Evolutionary conservation across 2,113 vertebrate species (phyloP), one percentile per base, ranked within the genome.

Genomic region (Passer domesticus): DNA sequence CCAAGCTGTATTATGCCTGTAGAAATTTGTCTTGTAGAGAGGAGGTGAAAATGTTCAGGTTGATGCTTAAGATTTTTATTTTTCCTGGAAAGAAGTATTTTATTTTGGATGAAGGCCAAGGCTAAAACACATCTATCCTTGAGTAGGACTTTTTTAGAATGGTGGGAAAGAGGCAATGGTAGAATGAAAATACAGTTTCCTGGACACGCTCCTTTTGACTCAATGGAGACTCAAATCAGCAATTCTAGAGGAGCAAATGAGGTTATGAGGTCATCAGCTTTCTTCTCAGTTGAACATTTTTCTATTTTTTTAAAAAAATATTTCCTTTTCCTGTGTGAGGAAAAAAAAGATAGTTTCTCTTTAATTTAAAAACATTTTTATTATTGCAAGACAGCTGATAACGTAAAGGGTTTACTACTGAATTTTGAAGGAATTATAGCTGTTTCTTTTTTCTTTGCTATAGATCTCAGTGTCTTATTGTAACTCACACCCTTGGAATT

Each of bases 11-110:
- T n/a, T 60, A 31, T 1, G 4, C 4, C 60, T 64, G 6, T 39
- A n/a, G 30, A 59, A 89, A 44, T 67, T 47, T 18, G 9, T 72
- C 22, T 25, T 28, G 2, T 35, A 37, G 18, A 85, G 9, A 6
- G 14, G 27, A 49, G 30, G 10, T 90, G 60, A 41, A 14, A 49
- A 52, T 31, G 22, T 39, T 68, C 47, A 44, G 30, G 23, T 59
- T n/a, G 5, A 35, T 83, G 52, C 35, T 87, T 43, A 30, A 6
- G 12, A 9, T 52, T 81, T 53, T 79, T 67, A 43, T 70, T 55
- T 83, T 84, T 79, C 56, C 44, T 84, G 52, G 52, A 64, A 84
- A 82, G 33, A 83, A 92, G 15, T 15, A 55, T 72, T 76, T 70
- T 56, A 13, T 72, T 87, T 52, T 78, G 39, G 12, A 4, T 87